Percentiles rank a stretch among this genome's conserved stretches.
phyloP scores from a whole-genome alignment of 35 echinoderm and acorn worm genomes.

The Patiria miniata region DNA sequence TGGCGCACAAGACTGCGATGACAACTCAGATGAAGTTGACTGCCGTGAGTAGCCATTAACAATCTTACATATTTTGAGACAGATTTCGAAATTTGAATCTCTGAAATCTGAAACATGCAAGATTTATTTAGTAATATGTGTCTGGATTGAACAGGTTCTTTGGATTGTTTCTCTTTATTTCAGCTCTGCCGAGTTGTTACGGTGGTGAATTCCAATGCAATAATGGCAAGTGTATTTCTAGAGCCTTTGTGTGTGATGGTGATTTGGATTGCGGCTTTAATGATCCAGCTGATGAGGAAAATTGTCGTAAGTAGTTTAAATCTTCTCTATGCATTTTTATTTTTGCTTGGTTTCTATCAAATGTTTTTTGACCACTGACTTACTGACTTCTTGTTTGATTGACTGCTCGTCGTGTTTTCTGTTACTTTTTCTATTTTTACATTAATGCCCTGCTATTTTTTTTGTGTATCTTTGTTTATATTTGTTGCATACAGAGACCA shows the following conservation, averaged over 20 bases:
- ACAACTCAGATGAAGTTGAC: slow-evolving; percentile 82
- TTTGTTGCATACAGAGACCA: not conserved
- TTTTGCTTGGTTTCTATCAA: too few species aligned
- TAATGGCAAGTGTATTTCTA: slow-evolving; percentile 63
- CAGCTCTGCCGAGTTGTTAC: slow-evolving; percentile 38
- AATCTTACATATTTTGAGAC: not conserved
- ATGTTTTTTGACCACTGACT: too few species aligned
- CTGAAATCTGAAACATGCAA: not conserved
- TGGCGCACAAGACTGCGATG: slow-evolving; percentile 67
- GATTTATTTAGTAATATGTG: not conserved
- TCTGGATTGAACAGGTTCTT: not conserved
- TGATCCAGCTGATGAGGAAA: slow-evolving; percentile 62
- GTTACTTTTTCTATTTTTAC: too few species aligned
- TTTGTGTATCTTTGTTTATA: too few species aligned
- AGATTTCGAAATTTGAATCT: too few species aligned
- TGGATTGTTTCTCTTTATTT: not conserved
- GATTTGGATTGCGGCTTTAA: slow-evolving; percentile 60
- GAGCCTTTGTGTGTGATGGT: slow-evolving; percentile 64
- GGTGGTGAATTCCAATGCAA: slow-evolving; percentile 68
- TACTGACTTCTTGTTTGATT: too few species aligned
- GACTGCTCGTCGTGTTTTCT: too few species aligned
- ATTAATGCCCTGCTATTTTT: too few species aligned
- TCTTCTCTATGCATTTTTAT: too few species aligned
- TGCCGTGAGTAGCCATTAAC: slow-evolving; percentile 65
- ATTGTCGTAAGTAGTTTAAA: slow-evolving; percentile 49